These are phyloP conservation scores for Dasysyrphus albostriatus DNA, from an alignment of 2,888 invertebrate genomes.

Conservation along the genomic window DNA sequence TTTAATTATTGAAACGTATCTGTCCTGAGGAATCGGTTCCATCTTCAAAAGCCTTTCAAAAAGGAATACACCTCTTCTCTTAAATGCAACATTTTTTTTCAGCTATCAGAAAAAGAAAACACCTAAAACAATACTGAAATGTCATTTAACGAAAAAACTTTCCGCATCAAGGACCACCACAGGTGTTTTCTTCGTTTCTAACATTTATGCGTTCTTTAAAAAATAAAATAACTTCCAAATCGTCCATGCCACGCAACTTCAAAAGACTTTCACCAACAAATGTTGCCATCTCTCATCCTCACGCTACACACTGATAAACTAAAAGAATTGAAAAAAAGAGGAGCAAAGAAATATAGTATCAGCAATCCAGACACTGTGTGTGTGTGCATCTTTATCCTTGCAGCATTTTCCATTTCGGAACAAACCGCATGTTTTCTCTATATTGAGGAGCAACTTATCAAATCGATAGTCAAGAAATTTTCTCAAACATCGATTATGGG, in stretches of 20 bases:
- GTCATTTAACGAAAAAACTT: conserved; percentile 71
- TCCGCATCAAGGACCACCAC: conserved; percentile 73
- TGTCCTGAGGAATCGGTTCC: not conserved
- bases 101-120: conserved; percentile 10
- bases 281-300: conserved; percentile 43
- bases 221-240: not conserved
- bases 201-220: conserved; percentile 63
- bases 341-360: not conserved
- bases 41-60: conserved; percentile 1
- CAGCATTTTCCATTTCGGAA: conserved; percentile 52
- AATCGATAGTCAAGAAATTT: conserved; percentile 75
- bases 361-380: conserved; percentile 40
- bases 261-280: conserved; percentile 50
- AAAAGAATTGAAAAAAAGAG: conserved; percentile 21
- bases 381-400: conserved; percentile 53
- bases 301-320: not conserved
- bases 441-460: conserved; percentile 68
- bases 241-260: conserved; percentile 1
- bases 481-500: conserved; percentile 75
- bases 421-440: conserved; percentile 63
- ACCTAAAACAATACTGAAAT: conserved; percentile 59
- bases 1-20: not conserved
- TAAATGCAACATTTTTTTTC: not conserved
- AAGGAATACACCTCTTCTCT: not conserved
- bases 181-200: conserved; percentile 70